Conservation (phyloP, 2,888 invertebrate species). For the Conus canariensis region DNA sequence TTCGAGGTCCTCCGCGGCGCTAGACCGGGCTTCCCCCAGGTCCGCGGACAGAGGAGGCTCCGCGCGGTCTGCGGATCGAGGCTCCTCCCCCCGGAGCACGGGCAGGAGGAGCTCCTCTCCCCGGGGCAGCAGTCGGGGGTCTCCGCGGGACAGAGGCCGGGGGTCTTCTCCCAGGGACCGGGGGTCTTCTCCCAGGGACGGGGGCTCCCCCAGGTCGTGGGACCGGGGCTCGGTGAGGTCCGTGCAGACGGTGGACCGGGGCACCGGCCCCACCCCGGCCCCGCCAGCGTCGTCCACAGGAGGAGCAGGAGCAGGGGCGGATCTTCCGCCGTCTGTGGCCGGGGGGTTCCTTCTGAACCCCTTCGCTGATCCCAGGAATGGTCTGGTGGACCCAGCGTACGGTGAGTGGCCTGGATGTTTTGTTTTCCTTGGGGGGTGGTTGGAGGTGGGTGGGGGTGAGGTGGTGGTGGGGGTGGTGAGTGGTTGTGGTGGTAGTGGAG, state of each 20-base stretch:
- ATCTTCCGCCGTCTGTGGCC: constrained; percentile 35
- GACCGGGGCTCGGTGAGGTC: constrained; percentile 39
- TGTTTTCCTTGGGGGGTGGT: not conserved
- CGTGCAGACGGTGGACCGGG: constrained; percentile 76
- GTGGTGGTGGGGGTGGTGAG: too few relatives aligned
- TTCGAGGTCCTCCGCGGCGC: constrained; percentile 48
- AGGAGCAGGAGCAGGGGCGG: not conserved
- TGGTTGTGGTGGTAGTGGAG: too few relatives aligned
- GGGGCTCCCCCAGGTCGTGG: constrained; percentile 1
- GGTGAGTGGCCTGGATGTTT: constrained; percentile 44
- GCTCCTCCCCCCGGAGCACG: not conserved
- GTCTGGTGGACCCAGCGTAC: constrained; percentile 58
- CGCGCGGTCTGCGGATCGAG: constrained; percentile 37
- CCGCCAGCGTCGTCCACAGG: constrained; percentile 55
- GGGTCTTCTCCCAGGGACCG: not conserved
- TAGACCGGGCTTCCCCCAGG: not conserved
- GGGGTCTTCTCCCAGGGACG: not conserved
- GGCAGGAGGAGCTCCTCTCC: not conserved
- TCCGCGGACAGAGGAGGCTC: not conserved
- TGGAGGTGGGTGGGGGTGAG: too few relatives aligned
- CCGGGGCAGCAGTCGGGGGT: too few relatives aligned
- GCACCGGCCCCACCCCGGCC: constrained; percentile 76
- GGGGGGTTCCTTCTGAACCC: constrained; percentile 41
- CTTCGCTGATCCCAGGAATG: constrained; percentile 61
- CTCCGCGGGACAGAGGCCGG: not conserved